phyloP scores from a whole-genome alignment of 2,113 vertebrate genomes.

The Asarcornis scutulata region DNA sequence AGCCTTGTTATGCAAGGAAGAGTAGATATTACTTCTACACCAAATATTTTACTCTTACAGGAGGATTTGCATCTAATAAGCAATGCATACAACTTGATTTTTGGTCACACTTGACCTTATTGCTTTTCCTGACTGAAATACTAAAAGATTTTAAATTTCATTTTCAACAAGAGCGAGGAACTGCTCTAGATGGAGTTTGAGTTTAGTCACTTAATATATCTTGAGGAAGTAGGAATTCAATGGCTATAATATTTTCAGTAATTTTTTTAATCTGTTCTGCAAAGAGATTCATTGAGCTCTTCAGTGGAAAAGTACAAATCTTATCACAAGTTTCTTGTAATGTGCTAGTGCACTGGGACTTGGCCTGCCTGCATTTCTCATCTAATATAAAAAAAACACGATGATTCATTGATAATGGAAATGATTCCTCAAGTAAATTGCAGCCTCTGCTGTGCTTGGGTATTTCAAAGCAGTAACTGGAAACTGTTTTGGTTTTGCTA shows the following conservation, averaged over 20 bases:
- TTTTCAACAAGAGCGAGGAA: background rate
- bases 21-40: background rate
- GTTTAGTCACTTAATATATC: background rate
- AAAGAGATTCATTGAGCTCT: background rate
- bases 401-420: conserved; percentile 63
- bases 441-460: conserved; percentile 3
- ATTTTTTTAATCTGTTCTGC: background rate
- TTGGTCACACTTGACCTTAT: background rate
- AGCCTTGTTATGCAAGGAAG: background rate
- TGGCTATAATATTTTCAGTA: background rate
- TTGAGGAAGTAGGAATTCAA: background rate
- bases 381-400: conserved; percentile 29
- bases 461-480: conserved; percentile 47
- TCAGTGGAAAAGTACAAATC: conserved; percentile 30
- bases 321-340: conserved; percentile 20
- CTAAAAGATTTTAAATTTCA: background rate
- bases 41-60: background rate
- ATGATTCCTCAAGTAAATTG: conserved; percentile 43
- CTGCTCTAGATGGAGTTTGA: background rate
- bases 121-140: background rate
- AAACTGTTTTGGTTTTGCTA: background rate
- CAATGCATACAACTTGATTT: background rate
- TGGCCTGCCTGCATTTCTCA: conserved; percentile 29
- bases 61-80: background rate
- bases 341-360: background rate